Conservation (phyloP, 2,113 vertebrate species). For the Oreochromis spilurus region DNA sequence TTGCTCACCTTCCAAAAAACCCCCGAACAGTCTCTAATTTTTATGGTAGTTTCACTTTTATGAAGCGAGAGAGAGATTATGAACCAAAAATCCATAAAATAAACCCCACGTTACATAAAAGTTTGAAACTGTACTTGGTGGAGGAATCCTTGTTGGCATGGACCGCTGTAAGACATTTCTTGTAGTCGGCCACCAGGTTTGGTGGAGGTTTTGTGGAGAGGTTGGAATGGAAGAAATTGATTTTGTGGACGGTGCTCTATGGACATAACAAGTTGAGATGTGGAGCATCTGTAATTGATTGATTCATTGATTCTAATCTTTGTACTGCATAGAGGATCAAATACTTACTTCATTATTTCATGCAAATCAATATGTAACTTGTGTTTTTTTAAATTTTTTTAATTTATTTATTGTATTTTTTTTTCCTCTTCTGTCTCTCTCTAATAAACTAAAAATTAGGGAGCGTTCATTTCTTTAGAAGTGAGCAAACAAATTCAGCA, state of each 20-base stretch:
- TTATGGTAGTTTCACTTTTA: not conserved
- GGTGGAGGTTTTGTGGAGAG: not conserved
- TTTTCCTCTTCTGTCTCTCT: not conserved
- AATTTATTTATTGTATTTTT: not conserved
- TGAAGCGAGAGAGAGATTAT: not conserved
- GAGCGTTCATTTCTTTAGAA: not conserved
- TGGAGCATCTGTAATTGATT: not conserved
- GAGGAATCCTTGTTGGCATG: not conserved
- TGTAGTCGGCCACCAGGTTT: not conserved
- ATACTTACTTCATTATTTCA: not conserved
- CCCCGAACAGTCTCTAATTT: not conserved
- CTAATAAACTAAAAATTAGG: not conserved
- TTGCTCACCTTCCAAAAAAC: fast-evolving
- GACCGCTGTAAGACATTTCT: not conserved
- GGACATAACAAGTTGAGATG: not conserved
- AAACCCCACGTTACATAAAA: not conserved
- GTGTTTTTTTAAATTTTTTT: not conserved
- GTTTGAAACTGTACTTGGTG: not conserved
- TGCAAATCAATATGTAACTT: not conserved
- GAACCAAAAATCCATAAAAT: not conserved
- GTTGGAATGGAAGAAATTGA: not conserved
- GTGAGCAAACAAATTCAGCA: not conserved
- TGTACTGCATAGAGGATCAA: not conserved
- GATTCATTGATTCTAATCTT: not conserved
- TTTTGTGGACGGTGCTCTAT: not conserved